Conservation (phyloP, 2,888 invertebrate species). For the Callimorpha dominula region DNA sequence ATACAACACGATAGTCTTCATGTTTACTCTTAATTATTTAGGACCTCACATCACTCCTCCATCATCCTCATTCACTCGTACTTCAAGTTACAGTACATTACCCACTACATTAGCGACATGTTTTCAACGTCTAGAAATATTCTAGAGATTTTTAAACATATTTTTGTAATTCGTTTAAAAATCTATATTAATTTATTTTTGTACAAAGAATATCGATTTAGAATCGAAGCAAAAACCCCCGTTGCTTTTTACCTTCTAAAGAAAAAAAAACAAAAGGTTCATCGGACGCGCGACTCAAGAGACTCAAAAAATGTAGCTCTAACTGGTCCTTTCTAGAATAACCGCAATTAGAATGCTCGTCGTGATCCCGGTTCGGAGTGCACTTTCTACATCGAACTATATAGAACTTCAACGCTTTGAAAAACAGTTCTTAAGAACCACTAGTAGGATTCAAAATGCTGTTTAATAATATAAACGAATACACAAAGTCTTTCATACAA, state of each 20-base stretch:
- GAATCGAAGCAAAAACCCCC: not conserved
- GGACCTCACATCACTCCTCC: no score
- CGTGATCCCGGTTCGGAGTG: slow-evolving; percentile 66
- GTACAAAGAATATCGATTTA: not conserved
- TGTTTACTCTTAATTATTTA: no score
- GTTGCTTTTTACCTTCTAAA: not conserved
- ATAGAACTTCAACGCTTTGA: slow-evolving; percentile 44
- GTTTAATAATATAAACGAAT: slow-evolving; percentile 25
- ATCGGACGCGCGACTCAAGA: slow-evolving; percentile 20
- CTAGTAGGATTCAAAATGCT: slow-evolving; percentile 50
- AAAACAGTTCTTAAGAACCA: slow-evolving; percentile 50
- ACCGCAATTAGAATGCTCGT: slow-evolving; percentile 71
- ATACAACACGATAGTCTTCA: no score
- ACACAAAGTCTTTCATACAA: slow-evolving; percentile 42
- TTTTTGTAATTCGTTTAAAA: no score
- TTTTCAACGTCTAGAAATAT: no score
- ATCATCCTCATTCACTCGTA: no score
- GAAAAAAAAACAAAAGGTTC: slow-evolving; percentile 21
- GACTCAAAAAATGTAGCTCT: slow-evolving; percentile 27
- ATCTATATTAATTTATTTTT: no score
- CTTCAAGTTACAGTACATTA: no score
- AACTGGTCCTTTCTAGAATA: slow-evolving; percentile 55
- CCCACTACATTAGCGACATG: no score
- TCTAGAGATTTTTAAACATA: not conserved
- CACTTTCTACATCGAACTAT: slow-evolving; percentile 75